Base-by-base conservation (phyloP, 2,888 invertebrate species). In the Drosophila meridiana region DNA sequence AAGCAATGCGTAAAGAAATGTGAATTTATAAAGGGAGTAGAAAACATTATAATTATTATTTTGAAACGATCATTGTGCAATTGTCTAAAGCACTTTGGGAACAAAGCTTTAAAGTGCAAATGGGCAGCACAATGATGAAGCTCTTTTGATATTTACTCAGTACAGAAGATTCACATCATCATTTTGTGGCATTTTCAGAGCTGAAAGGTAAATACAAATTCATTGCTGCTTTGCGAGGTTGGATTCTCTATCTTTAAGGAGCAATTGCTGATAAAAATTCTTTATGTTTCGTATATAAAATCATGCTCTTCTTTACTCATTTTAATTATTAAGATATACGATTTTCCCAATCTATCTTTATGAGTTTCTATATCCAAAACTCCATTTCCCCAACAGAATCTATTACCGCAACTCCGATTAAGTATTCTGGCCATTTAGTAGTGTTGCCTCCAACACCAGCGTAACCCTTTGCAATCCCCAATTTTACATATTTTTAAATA, bases 401-500 rank as follows among this genome's bases (percentile, higher is more conserved):
- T 59, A 74, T 78, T 56, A 26, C 30, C 47, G 43, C 43, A 53
- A 53, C 50, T 57, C n/a, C 65, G 67, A 72, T 75, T 69, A 63
- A 63, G 65, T 67, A 62, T 78, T 78, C 63, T 26, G 47, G 55
- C 67, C 67, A 78, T 70, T 60, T 64, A 42, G 58, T 36, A 42
- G 64, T 55, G 50, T 42, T 50, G 58, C 48, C 69, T 60, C 57
- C 30, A 58, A 73, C 53, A 55, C 32, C 38, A 34, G 53, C 67
- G 58, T 79, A 67, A 79, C 56, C 65, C 68, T 48, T 68, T 50
- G 40, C 80, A 76, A 79, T 72, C 76, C 80, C 55, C 80, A 79
- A 76, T 73, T 71, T 67, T 73, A 74, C 74, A 71, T 77, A 77
- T 79, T 83, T 84, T 83, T 84, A 79, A 82, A 87, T 76, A 74